Base-by-base conservation (phyloP, 2,888 invertebrate genomes). In the Galeopsomyia nigrocyanea region DNA sequence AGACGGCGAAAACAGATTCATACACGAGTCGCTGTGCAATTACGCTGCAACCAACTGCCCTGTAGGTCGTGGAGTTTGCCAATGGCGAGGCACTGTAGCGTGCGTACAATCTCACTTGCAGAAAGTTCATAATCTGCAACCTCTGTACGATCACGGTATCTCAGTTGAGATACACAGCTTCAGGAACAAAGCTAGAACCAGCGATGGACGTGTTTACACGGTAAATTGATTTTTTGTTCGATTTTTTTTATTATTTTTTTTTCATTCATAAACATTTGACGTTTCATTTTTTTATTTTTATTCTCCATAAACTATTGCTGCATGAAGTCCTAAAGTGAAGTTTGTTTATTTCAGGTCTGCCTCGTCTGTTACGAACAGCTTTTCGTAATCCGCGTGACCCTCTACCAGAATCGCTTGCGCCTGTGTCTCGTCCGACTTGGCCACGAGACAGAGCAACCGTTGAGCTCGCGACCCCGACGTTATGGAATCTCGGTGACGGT, bases 101-200 rank as follows among this genome's bases (percentile, higher is more conserved):
- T 73, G 72, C 26, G 71, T 81, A 6, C 71, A 77, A 6, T 64
- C 60, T 13, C 82, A 82, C 60, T 73, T 82, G 31, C 71, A 69
- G 53, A 68, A 63, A 21, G 68, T n/a, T 0, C 82, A 82, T 71
- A 68, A 75, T 14, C 66, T 82, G 7, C 63, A 73, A 46, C 75
- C 80, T 0, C 70, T 79, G 5, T 63, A 75, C 22, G 77, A 79
- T 46, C 70, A 73, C 49, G 78, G 75, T 3, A 73, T 82, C n/a
- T 73, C 76, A 10, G 75, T 82, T 0, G 77, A 79, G 65, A 79
- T 82, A 39, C 67, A 78, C 51, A 76, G 74, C 17, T 80, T 81
- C 57, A 75, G 77, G 50, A 76, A 62, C 56, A 71, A 71, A 19
- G 68, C 61, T 3, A n/a, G 21, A 16, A 56, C 63, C 22, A 46